phyloP scores from a whole-genome alignment of 2,113 vertebrate genomes.

The Dissostichus mawsoni region DNA sequence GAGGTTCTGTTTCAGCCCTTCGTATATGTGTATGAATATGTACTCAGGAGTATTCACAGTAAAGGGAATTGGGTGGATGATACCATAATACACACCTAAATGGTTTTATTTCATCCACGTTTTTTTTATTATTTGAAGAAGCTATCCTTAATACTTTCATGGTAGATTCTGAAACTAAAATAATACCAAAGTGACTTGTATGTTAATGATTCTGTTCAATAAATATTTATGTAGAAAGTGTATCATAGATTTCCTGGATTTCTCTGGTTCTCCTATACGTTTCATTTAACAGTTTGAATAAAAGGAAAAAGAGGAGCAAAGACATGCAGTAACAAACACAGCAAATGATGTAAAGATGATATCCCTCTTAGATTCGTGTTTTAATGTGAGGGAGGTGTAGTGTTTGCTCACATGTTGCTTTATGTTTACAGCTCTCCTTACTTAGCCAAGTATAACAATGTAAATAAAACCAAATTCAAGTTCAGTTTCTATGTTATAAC shows the following conservation, averaged over 20 bases:
- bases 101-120: not conserved
- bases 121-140: not conserved
- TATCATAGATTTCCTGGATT: not conserved
- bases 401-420: too few species aligned
- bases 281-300: too few species aligned
- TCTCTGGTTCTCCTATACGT: not conserved
- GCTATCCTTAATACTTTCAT: not conserved
- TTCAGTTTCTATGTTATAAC: too few species aligned
- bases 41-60: not conserved
- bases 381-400: not conserved
- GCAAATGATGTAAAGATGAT: not conserved
- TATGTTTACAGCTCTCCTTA: too few species aligned
- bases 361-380: not conserved
- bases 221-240: not conserved
- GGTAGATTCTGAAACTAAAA: not conserved
- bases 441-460: too few species aligned
- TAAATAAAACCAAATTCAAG: too few species aligned
- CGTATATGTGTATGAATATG: not conserved
- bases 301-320: too few species aligned
- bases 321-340: not conserved
- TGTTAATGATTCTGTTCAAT: slow-evolving; percentile 2
- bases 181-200: not conserved
- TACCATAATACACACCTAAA: too few species aligned
- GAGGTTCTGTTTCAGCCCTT: not conserved
- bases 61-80: not conserved